These are phyloP conservation scores for Luehdorfia chinensis DNA, from an alignment of 1,140 invertebrate species.

Conservation along the genomic window DNA sequence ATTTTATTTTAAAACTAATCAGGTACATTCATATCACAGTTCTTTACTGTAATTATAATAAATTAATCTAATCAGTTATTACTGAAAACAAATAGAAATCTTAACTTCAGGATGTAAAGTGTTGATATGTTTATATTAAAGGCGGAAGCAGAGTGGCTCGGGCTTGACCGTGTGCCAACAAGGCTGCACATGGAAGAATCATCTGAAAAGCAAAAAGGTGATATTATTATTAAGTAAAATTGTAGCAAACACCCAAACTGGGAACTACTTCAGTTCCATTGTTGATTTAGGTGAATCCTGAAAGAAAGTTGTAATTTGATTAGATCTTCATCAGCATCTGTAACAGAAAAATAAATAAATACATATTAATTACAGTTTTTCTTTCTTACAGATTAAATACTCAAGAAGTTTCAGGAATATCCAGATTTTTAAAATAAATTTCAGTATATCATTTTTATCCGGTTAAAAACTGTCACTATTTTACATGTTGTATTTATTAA, in stretches of 20 bases:
- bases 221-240: slow-evolving; percentile 56
- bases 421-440: slow-evolving; percentile 27
- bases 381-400: slow-evolving; percentile 59
- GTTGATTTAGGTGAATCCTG: slow-evolving; percentile 59
- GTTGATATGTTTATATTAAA: slow-evolving; percentile 70
- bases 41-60: no score
- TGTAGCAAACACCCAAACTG: slow-evolving; percentile 64
- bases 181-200: slow-evolving; percentile 74
- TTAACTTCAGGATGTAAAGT: slow-evolving; percentile 44
- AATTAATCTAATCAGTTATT: no score
- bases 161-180: slow-evolving; percentile 76
- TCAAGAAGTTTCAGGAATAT: slow-evolving; percentile 27
- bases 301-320: slow-evolving; percentile 43
- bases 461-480: slow-evolving; percentile 23
- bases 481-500: slow-evolving; percentile 31
- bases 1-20: slow-evolving; percentile 1
- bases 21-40: slow-evolving; percentile 3
- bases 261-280: slow-evolving; percentile 29
- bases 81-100: slow-evolving; percentile 36
- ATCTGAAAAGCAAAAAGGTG: slow-evolving; percentile 77
- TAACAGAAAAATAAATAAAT: slow-evolving; percentile 69
- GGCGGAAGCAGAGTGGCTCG: slow-evolving; percentile 77
- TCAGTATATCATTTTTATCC: slow-evolving; percentile 30
- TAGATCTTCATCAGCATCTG: slow-evolving; percentile 71
- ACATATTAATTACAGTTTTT: slow-evolving; percentile 52